These are phyloP conservation scores for Papilio xuthus DNA, from an alignment of 1,140 invertebrate species.

Conservation along the genomic window DNA sequence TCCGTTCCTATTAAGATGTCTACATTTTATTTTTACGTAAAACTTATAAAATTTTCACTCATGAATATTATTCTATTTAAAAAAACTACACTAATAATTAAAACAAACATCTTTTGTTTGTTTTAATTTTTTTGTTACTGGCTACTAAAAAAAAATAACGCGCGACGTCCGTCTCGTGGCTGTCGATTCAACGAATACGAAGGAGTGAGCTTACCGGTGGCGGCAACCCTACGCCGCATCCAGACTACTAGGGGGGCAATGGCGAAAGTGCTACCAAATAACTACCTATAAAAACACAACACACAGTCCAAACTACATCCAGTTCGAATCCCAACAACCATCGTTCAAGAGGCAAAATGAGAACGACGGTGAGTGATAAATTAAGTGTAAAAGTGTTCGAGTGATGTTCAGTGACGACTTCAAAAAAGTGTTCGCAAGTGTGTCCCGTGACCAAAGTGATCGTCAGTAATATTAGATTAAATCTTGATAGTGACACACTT, in stretches of 20 bases:
- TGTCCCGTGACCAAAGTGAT: conserved; percentile 53
- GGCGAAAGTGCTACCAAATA: conserved; percentile 81
- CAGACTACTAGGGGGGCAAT: conserved; percentile 67
- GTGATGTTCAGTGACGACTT: conserved; percentile 71
- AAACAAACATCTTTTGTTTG: conserved; percentile 1
- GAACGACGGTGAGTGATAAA: conserved; percentile 81
- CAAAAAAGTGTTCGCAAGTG: conserved; percentile 68
- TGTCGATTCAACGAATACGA: conserved; percentile 64
- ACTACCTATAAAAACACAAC: conserved; percentile 84
- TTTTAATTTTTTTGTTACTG: conserved; percentile 4
- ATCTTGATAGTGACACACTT: conserved; percentile 56
- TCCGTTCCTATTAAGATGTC: not conserved
- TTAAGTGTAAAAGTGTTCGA: conserved; percentile 43
- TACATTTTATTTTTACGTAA: not conserved
- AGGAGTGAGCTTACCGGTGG: conserved; percentile 59
- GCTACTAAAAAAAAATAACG: conserved; percentile 47
- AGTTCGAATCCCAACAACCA: conserved; percentile 87
- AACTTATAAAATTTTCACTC: conserved; percentile 4
- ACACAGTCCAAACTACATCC: conserved; percentile 83
- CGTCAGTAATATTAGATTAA: not conserved
- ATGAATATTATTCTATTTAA: not conserved
- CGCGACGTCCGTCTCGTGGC: conserved; percentile 59
- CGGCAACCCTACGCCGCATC: conserved; percentile 65
- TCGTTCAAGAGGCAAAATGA: conserved; percentile 81
- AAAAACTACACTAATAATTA: not conserved